These are phyloP conservation scores for Caenorhabditis wallacei DNA, from an alignment of 2,888 invertebrate species.

Conservation along the genomic window DNA sequence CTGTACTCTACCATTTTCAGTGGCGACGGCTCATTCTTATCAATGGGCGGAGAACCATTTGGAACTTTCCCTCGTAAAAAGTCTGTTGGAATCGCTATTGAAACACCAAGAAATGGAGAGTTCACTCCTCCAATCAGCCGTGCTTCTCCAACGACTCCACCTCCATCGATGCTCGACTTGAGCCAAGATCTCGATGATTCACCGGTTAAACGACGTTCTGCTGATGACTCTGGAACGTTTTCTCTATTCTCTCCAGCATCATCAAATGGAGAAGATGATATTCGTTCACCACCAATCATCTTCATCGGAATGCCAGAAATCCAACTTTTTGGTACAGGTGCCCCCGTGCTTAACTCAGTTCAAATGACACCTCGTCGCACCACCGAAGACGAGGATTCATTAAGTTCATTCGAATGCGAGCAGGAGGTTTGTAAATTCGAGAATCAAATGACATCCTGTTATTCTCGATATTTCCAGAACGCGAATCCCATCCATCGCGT, in stretches of 20 bases:
- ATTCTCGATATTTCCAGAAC: conserved; percentile 28
- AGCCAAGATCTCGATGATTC: conserved; percentile 26
- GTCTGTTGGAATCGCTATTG: conserved; percentile 40
- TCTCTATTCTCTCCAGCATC: conserved; percentile 50
- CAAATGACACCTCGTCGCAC: conserved; percentile 61
- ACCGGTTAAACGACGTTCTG: conserved; percentile 17
- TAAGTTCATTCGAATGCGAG: conserved; percentile 47
- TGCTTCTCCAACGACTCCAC: conserved; percentile 64
- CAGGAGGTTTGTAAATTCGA: conserved; percentile 30
- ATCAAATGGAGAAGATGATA: conserved; percentile 2
- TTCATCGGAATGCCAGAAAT: conserved; percentile 44
- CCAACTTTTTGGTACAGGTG: conserved; percentile 44
- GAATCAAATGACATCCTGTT: not conserved
- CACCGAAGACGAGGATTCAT: conserved; percentile 58
- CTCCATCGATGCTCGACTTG: conserved; percentile 57
- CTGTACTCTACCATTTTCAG: conserved; percentile 28
- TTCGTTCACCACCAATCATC: conserved; percentile 23
- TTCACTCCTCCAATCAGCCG: conserved; percentile 62
- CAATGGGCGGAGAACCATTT: conserved; percentile 45
- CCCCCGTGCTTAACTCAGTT: conserved; percentile 33
- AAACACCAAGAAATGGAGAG: conserved; percentile 36
- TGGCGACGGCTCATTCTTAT: conserved; percentile 46
- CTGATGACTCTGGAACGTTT: conserved; percentile 53
- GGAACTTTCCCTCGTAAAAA: conserved; percentile 35
- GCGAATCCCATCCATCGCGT: conserved; percentile 54